Evolutionary conservation across 2,113 vertebrate species (phyloP).

Genomic region (Stictonetta naevosa): DNA sequence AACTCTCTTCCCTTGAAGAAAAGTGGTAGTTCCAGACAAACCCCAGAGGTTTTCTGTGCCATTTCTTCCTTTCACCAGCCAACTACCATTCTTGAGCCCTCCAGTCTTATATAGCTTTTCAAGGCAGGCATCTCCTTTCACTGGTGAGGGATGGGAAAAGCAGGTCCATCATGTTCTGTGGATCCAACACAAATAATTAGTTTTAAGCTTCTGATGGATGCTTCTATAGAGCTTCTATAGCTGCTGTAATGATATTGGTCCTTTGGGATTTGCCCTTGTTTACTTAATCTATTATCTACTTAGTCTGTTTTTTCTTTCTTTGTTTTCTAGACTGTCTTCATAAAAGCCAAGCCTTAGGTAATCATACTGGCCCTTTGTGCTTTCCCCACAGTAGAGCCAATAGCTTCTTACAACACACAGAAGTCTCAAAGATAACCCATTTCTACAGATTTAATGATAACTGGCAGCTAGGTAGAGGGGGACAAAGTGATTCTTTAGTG

Average conservation of each 20-base stretch:
- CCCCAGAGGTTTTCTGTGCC: neutral
- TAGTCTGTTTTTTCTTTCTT: neutral
- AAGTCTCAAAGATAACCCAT: neutral
- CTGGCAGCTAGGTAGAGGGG: neutral
- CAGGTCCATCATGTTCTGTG: neutral
- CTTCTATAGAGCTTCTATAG: neutral
- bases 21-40: neutral
- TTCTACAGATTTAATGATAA: neutral
- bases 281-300: neutral
- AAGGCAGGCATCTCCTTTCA: neutral
- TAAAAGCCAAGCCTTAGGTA: neutral
- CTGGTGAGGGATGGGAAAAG: neutral
- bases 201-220: constrained; percentile 13
- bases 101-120: neutral
- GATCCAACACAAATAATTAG: neutral
- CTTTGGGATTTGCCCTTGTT: neutral
- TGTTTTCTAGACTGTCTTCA: neutral
- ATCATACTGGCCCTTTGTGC: neutral
- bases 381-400: neutral
- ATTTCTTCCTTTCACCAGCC: neutral
- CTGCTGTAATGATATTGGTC: neutral
- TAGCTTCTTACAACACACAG: neutral
- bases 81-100: neutral
- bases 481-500: neutral
- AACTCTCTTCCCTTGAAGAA: neutral